Percentiles rank a stretch among this genome's conserved stretches.
Conservation (phyloP, 2,797 vertebrate species). For the Balearica regulorum region DNA sequence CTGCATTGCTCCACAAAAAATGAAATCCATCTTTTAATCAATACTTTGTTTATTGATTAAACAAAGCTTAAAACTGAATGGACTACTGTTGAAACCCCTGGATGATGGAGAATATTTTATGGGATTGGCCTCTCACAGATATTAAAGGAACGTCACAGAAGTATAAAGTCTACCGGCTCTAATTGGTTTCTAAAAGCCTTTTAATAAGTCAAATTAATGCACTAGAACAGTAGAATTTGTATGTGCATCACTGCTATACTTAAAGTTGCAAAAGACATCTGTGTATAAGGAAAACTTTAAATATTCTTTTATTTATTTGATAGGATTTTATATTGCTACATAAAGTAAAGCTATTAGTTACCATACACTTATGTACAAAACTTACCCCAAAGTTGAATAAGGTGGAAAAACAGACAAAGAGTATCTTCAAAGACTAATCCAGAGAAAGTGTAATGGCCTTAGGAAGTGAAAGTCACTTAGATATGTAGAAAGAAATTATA, state of each 20-base stretch:
- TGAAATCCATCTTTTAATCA: neutral
- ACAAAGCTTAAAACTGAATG: neutral
- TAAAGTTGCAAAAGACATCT: neutral
- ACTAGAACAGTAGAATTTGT: neutral
- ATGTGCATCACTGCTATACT: neutral
- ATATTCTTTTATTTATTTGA: neutral
- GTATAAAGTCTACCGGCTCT: neutral
- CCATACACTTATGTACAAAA: neutral
- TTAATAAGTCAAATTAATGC: neutral
- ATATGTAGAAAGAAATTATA: neutral
- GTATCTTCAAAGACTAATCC: neutral
- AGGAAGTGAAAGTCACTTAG: neutral
- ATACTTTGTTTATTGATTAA: neutral
- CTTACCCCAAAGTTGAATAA: neutral
- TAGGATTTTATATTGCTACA: neutral
- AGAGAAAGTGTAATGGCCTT: neutral
- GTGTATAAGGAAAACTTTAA: neutral
- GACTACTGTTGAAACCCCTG: neutral
- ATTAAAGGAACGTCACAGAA: neutral
- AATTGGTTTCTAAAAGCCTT: neutral
- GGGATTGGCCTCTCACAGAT: fast-evolving
- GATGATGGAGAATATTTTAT: neutral
- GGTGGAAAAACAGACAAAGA: neutral
- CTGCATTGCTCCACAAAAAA: neutral
- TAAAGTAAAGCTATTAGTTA: neutral